phyloP scores from a whole-genome alignment of 1,140 invertebrate species.

The Polypedilum vanderplanki region DNA sequence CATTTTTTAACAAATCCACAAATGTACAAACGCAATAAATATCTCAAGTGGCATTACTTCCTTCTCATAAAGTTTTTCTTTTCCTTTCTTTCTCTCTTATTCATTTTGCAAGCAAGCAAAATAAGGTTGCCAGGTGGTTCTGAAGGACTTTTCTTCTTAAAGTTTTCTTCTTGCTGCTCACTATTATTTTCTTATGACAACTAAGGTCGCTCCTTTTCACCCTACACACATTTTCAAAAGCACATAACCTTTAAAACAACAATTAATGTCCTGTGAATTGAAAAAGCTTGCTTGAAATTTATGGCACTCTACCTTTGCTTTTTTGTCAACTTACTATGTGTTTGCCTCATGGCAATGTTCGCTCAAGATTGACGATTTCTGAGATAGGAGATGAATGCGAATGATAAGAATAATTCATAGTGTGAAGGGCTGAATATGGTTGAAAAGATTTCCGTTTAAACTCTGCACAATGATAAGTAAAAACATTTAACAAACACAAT shows the following conservation, averaged over 20 bases:
- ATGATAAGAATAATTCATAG: too few species aligned
- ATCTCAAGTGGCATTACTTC: conserved; percentile 19
- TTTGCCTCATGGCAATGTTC: background rate
- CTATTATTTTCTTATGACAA: background rate
- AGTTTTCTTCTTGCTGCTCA: background rate
- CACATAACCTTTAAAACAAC: background rate
- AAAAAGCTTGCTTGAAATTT: background rate
- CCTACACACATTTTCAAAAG: too few species aligned
- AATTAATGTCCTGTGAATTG: background rate
- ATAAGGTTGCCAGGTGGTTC: conserved; percentile 7
- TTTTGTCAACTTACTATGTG: background rate
- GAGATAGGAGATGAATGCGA: too few species aligned
- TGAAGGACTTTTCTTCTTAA: background rate
- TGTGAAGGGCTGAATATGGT: too few species aligned
- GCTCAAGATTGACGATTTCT: too few species aligned
- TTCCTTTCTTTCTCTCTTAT: background rate
- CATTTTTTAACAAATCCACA: conserved; percentile 25
- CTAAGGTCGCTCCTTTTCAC: background rate
- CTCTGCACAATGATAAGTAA: too few species aligned
- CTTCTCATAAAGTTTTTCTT: conserved; percentile 20
- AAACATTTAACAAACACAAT: too few species aligned
- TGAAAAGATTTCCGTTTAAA: too few species aligned
- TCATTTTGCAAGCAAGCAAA: background rate
- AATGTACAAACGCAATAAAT: conserved; percentile 25
- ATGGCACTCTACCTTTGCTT: background rate